These are phyloP conservation scores for Helicoverpa zea DNA, from an alignment of 1,140 invertebrate species.

Conservation along the genomic window DNA sequence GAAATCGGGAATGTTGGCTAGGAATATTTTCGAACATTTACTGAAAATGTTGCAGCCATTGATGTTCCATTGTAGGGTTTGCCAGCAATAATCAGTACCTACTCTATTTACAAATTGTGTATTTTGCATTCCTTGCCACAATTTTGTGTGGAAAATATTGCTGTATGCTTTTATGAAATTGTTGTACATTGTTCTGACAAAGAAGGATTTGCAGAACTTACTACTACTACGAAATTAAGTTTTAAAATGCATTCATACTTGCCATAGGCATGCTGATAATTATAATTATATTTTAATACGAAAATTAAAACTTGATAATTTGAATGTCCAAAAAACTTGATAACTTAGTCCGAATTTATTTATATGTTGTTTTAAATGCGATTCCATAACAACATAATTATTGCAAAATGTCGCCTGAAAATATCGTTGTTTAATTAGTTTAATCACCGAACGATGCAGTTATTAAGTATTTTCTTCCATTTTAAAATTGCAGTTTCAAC, in stretches of 20 bases:
- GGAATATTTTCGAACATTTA: constrained; percentile 24
- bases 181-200: no score
- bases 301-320: neutral
- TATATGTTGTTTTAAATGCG: neutral
- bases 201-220: no score
- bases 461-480: constrained; percentile 35
- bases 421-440: constrained; percentile 40
- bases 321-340: neutral
- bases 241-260: no score
- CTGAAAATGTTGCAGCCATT: neutral
- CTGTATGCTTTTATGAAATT: neutral
- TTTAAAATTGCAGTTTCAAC: constrained; percentile 33
- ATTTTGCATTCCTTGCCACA: neutral
- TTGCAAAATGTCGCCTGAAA: constrained; percentile 19
- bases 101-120: neutral
- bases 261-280: no score
- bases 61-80: neutral
- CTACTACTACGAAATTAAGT: no score
- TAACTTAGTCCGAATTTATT: neutral
- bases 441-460: constrained; percentile 19
- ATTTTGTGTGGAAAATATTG: neutral
- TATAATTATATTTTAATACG: no score
- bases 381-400: constrained; percentile 9
- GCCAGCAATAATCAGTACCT: neutral
- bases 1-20: constrained; percentile 31